Evolutionary conservation across 2,888 invertebrate species (phyloP).

Genomic region (Sarcophaga rosellei): DNA sequence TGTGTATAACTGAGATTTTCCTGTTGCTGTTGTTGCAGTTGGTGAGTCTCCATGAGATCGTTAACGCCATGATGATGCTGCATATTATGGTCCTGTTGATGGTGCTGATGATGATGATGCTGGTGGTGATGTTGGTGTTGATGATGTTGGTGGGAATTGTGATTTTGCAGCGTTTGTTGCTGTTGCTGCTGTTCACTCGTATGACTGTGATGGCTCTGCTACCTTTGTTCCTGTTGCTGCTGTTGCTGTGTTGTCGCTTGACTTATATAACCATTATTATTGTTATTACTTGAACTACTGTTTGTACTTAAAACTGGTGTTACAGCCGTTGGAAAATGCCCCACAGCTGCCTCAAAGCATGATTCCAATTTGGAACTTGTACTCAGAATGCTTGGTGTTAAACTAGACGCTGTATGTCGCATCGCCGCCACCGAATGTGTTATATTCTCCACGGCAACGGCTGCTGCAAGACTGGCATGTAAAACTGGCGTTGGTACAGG

Average conservation of each 20-base stretch:
- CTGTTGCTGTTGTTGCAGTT: slow-evolving; percentile 54
- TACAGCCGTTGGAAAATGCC: slow-evolving; percentile 76
- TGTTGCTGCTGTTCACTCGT: slow-evolving; percentile 50
- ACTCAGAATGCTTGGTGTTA: slow-evolving; percentile 72
- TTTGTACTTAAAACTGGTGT: slow-evolving; percentile 75
- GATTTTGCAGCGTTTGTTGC: slow-evolving; percentile 75
- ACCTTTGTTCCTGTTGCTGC: slow-evolving; percentile 74
- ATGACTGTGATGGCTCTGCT: slow-evolving; percentile 31
- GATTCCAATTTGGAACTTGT: slow-evolving; percentile 78
- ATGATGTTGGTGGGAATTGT: slow-evolving; percentile 67
- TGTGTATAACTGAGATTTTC: slow-evolving; percentile 76
- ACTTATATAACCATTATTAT: slow-evolving; percentile 82
- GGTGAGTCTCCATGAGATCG: slow-evolving; percentile 71
- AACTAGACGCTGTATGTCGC: slow-evolving; percentile 58
- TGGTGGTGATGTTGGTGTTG: slow-evolving; percentile 71
- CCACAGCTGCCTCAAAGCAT: slow-evolving; percentile 76
- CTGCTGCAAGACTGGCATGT: slow-evolving; percentile 73
- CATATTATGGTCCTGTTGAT: slow-evolving; percentile 67
- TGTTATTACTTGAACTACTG: slow-evolving; percentile 74
- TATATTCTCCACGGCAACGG: slow-evolving; percentile 70
- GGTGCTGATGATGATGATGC: slow-evolving; percentile 65
- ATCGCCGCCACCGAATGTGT: slow-evolving; percentile 65
- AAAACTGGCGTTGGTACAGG: slow-evolving; percentile 75
- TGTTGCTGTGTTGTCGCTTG: slow-evolving; percentile 65
- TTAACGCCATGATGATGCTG: slow-evolving; percentile 69